Percentiles rank a stretch among this genome's conserved stretches.
Conservation (phyloP, 2,888 invertebrate genomes). For the Beris morrisii region DNA sequence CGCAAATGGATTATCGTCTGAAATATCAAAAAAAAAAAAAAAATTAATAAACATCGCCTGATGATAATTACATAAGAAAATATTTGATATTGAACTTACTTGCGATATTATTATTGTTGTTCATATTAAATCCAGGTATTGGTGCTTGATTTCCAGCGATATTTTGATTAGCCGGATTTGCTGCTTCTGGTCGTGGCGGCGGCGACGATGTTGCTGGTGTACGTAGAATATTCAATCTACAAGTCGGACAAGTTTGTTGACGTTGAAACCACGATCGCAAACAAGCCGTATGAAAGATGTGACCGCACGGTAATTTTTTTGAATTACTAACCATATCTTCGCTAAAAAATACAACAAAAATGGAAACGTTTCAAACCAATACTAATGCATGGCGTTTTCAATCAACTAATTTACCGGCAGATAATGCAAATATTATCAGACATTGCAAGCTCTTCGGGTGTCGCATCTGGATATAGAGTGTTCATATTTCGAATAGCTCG, state of each 20-base stretch:
- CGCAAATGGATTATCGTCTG: conserved; percentile 42
- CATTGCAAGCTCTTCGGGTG: conserved; percentile 84
- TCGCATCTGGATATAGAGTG: conserved; percentile 95
- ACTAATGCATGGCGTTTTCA: background rate
- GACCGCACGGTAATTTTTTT: conserved; percentile 97
- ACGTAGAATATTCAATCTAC: conserved; percentile 81
- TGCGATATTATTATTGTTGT: conserved; percentile 36
- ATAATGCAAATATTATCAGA: conserved; percentile 99
- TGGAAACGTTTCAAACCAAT: background rate
- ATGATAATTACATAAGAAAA: conserved; percentile 39
- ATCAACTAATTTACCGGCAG: conserved; percentile 64
- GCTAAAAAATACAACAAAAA: conserved; percentile 49
- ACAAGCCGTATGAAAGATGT: conserved; percentile 98
- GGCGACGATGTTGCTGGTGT: conserved; percentile 51
- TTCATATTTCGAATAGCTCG: conserved; percentile 98
- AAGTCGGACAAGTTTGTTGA: conserved; percentile 99
- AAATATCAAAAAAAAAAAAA: conserved; percentile 28
- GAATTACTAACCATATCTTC: conserved; percentile 73
- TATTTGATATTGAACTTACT: conserved; percentile 37
- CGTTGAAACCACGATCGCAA: conserved; percentile 99
- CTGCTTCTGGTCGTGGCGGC: conserved; percentile 50
- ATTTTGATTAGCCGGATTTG: conserved; percentile 42
- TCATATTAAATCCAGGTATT: conserved; percentile 37
- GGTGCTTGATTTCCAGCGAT: conserved; percentile 29
- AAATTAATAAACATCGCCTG: conserved; percentile 31